These are phyloP conservation scores for Megalopta genalis DNA, from an alignment of 1,140 invertebrate species.

Conservation along the genomic window DNA sequence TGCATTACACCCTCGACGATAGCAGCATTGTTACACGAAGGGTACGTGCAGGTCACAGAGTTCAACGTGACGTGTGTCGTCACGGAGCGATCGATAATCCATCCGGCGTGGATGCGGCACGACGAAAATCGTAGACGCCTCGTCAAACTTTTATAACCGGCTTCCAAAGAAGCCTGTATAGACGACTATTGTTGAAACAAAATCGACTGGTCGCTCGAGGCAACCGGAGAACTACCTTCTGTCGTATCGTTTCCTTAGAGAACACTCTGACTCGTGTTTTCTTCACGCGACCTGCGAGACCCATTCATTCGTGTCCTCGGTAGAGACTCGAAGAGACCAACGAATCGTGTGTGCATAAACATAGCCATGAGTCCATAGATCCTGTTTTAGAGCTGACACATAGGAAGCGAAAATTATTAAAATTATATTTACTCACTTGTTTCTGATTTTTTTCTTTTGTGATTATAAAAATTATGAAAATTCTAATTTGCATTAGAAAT, in stretches of 20 bases:
- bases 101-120: conserved; percentile 55
- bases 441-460: too few relatives aligned
- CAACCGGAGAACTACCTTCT: background rate
- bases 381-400: too few relatives aligned
- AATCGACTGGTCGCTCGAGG: background rate
- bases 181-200: background rate
- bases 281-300: background rate
- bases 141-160: conserved; percentile 60
- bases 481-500: too few relatives aligned
- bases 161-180: background rate
- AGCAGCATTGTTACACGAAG: conserved; percentile 35
- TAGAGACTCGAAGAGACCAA: too few relatives aligned
- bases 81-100: conserved; percentile 62
- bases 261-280: background rate
- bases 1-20: conserved; percentile 40
- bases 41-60: conserved; percentile 21
- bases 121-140: conserved; percentile 55
- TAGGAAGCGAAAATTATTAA: too few relatives aligned
- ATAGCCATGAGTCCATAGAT: too few relatives aligned
- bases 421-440: too few relatives aligned
- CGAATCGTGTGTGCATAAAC: too few relatives aligned
- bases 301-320: too few relatives aligned
- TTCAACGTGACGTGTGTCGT: conserved; percentile 12
- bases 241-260: background rate
- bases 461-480: too few relatives aligned